Evolutionary conservation across 2,888 invertebrate genomes (phyloP).

Genomic region (Shargacucullia verbasci): DNA sequence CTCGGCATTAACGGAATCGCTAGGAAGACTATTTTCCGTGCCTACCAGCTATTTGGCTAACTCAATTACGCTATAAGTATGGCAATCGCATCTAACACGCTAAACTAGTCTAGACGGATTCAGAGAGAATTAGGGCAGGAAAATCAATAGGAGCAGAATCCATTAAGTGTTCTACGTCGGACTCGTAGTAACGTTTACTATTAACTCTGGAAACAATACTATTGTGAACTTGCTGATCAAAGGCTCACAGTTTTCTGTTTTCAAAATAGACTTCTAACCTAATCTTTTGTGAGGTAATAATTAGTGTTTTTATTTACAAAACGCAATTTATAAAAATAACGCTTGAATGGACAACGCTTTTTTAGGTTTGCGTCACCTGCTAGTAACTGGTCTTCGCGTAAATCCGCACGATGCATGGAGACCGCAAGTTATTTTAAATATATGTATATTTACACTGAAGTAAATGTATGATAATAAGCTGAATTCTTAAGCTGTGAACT

Average conservation of each 20-base stretch:
- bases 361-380: too few species aligned
- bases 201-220: conserved; percentile 31
- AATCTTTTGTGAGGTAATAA: conserved; percentile 1
- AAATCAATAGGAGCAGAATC: conserved; percentile 66
- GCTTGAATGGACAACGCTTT: too few species aligned
- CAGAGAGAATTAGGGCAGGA: conserved; percentile 66
- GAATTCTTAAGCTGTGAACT: too few species aligned
- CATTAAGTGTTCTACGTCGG: conserved; percentile 31
- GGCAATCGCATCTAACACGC: conserved; percentile 33
- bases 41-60: conserved; percentile 18
- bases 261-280: conserved; percentile 25
- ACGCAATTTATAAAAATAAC: neutral
- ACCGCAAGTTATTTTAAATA: too few species aligned
- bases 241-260: conserved; percentile 8
- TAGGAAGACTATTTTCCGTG: conserved; percentile 23
- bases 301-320: neutral
- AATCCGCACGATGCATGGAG: too few species aligned
- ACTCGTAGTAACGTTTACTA: conserved; percentile 38
- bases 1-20: conserved; percentile 22
- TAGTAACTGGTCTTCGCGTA: too few species aligned
- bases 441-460: too few species aligned
- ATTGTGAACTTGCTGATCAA: conserved; percentile 13
- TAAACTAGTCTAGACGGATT: conserved; percentile 62
- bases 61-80: conserved; percentile 35
- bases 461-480: too few species aligned